These are phyloP conservation scores for Arothron firmamentum DNA, from an alignment of 2,113 vertebrate species.

Conservation along the genomic window DNA sequence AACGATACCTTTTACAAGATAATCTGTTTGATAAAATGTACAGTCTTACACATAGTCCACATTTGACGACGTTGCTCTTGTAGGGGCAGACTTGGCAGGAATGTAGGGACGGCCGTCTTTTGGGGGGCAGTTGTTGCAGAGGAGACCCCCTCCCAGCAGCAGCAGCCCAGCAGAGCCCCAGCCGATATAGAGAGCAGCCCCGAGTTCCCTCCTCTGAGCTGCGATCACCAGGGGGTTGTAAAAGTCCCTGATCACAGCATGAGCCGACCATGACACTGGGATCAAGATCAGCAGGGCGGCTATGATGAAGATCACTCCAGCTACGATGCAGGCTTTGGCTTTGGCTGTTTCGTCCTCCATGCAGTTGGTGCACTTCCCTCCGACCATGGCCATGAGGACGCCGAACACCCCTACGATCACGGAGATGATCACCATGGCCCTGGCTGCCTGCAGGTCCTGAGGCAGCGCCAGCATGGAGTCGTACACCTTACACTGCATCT, in stretches of 20 bases:
- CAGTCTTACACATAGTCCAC: conserved; percentile 69
- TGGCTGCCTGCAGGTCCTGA: conserved; percentile 74
- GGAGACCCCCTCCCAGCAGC: conserved; percentile 74
- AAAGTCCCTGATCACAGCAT: conserved; percentile 73
- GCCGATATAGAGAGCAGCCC: conserved; percentile 73
- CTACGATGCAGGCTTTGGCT: conserved; percentile 70
- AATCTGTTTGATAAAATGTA: neutral
- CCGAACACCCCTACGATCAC: conserved; percentile 72
- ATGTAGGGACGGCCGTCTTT: conserved; percentile 54
- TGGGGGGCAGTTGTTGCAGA: conserved; percentile 76
- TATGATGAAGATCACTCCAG: conserved; percentile 75
- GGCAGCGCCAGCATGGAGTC: conserved; percentile 75
- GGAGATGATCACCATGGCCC: conserved; percentile 75
- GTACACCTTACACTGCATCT: conserved; percentile 80
- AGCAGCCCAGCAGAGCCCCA: conserved; percentile 70
- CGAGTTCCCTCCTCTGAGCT: conserved; percentile 73
- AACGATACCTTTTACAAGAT: too few relatives aligned
- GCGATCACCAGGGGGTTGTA: conserved; percentile 71
- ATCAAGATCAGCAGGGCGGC: conserved; percentile 67
- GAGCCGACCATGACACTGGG: conserved; percentile 77
- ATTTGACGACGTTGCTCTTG: conserved; percentile 49
- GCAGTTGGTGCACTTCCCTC: conserved; percentile 80
- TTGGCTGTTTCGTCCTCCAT: conserved; percentile 74
- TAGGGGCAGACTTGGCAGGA: conserved; percentile 61
- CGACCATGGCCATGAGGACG: conserved; percentile 67